Percentiles rank a stretch among this genome's conserved stretches.
Evolutionary conservation across 92 coral and sea anemone genomes (phyloP).

Genomic region (Parazoanthus darwini): DNA sequence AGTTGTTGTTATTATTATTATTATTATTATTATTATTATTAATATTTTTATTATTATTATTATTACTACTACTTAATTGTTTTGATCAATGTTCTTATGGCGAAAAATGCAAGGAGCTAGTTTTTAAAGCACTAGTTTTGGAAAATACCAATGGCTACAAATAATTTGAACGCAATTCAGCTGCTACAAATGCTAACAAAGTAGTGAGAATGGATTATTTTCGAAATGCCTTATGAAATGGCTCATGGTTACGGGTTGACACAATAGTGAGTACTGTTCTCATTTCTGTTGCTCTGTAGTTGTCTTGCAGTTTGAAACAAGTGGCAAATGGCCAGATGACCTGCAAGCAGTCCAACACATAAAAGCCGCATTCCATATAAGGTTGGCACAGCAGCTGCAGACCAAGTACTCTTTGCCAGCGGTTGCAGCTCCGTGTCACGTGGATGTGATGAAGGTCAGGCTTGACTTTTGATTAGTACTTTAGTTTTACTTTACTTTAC

Average conservation of each 20-base stretch:
- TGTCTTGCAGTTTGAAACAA: constrained; percentile 88
- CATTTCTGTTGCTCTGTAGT: constrained; percentile 48
- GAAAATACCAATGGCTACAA: too few relatives aligned
- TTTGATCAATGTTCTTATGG: too few relatives aligned
- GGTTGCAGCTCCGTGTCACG: constrained; percentile 73
- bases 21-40: too few relatives aligned
- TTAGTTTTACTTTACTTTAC: neutral
- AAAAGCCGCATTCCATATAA: constrained; percentile 94
- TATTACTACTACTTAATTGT: too few relatives aligned
- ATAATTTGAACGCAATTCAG: too few relatives aligned
- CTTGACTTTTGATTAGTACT: neutral
- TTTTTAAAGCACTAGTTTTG: too few relatives aligned
- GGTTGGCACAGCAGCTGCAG: constrained; percentile 73
- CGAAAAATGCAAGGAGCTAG: too few relatives aligned
- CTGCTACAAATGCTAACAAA: too few relatives aligned
- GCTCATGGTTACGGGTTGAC: neutral
- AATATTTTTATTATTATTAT: too few relatives aligned
- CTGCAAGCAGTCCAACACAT: constrained; percentile 81
- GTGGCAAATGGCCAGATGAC: constrained; percentile 99
- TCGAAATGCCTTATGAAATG: too few relatives aligned
- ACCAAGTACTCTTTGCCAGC: constrained; percentile 68
- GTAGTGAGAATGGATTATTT: too few relatives aligned
- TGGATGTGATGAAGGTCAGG: constrained; percentile 85
- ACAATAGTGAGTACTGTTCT: neutral
- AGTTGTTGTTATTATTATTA: too few relatives aligned